Conservation (phyloP, 2,113 vertebrate genomes). For the Acanthisitta chloris region DNA sequence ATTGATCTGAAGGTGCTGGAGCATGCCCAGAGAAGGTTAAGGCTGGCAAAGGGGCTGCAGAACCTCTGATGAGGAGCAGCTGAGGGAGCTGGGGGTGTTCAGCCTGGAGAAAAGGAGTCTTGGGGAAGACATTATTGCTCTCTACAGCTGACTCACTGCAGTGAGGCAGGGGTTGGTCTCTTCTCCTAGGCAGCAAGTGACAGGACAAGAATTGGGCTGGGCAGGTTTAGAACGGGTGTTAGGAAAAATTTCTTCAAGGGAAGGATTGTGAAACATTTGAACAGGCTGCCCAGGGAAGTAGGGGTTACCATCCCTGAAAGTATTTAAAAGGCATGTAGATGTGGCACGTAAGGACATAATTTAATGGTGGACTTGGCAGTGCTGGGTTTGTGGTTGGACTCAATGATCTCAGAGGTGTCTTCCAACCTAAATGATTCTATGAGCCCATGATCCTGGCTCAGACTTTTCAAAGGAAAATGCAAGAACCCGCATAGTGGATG, state of each 20-base stretch:
- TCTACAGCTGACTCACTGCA: neutral
- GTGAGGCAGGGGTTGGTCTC: neutral
- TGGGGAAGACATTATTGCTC: rapidly evolving
- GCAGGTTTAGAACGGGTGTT: neutral
- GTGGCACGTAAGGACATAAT: rapidly evolving
- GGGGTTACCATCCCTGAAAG: neutral
- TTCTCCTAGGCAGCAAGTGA: neutral
- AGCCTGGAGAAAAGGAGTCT: neutral
- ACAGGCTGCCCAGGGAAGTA: neutral
- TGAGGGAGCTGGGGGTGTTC: neutral
- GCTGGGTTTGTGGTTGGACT: neutral
- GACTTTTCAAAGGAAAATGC: constrained; percentile 35
- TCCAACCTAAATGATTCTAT: neutral
- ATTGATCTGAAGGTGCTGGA: neutral
- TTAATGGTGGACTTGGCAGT: neutral
- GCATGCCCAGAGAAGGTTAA: neutral
- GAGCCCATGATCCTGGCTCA: neutral
- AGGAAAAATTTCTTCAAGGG: neutral
- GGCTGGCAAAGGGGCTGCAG: neutral
- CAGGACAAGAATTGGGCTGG: neutral
- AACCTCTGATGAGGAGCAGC: neutral
- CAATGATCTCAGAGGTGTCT: neutral
- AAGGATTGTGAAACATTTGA: neutral
- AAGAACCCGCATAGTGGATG: constrained; percentile 56
- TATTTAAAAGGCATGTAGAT: neutral